Base-by-base conservation (phyloP, 1,140 invertebrate genomes). In the Lepidurus couesii region DNA sequence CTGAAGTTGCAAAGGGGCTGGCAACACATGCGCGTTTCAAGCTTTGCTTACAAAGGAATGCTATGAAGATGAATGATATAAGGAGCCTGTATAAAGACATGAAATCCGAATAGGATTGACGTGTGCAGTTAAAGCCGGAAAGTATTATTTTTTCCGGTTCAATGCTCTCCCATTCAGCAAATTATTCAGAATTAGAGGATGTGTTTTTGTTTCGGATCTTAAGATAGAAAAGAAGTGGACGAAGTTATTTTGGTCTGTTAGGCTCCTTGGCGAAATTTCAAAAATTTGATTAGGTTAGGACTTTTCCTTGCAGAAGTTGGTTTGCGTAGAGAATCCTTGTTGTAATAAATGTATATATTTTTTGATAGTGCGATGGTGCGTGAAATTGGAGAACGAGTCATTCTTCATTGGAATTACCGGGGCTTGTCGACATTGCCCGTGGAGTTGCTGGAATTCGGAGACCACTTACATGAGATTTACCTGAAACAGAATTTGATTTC, bases 331-430 rank as follows among this genome's bases (percentile, higher is more conserved):
- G 16, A 21, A 21, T 65, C 53, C 21, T 65, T 34, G 26, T 65
- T 65, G 21, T n/a, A 16, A 13, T 7, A 65, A 65, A 65, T 65
- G 53, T 16, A 65, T 65, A 16, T 44, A 44, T 74, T 42, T 21
- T 45, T 75, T n/a, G 78, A 79, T 75, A 21, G 26, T 75, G 78
- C 75, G 42, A 79, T 79, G 78, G 78, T 79, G 13, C 74, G 73
- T 24, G 78, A 79, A 34, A 79, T 79, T n/a, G 74, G 73, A 8
- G 78, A 79, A 44, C 73, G 78, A 47, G 7, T 79, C 10, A 80
- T 80, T 26, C 73, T 80, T 24, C 79, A 80, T 53, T 80, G 79
- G 79, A 80, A 80, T 45, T 80, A 78, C 73, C 76, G 79, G 6
- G 79, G 79, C 1, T 74, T 79, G 42, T 47, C 53, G 16, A n/a